A percentile compares a stretch with the other conserved stretches of the same genome.
phyloP scores from a whole-genome alignment of 2,113 vertebrate species.

The Cariama cristata region DNA sequence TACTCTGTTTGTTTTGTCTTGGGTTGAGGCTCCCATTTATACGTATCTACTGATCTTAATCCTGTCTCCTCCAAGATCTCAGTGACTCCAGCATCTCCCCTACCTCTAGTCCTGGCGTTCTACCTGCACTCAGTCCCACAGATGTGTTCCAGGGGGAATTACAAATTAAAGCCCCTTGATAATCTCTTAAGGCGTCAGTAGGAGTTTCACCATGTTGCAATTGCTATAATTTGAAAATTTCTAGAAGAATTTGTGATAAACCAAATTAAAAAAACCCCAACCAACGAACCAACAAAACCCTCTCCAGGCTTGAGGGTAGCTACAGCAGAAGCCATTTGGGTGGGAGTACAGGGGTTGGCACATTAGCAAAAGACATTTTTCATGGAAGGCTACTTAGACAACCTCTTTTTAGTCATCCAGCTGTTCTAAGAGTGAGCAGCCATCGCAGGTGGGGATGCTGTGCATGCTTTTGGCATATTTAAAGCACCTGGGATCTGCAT shows the following conservation, averaged over 20 bases:
- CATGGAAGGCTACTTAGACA: slow-evolving; percentile 13
- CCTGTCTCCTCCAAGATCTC: not conserved
- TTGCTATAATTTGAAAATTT: not conserved
- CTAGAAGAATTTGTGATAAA: not conserved
- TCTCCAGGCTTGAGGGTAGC: not conserved
- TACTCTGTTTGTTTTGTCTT: not conserved
- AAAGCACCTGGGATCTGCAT: slow-evolving; percentile 65
- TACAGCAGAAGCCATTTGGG: slow-evolving; percentile 7
- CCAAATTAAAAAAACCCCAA: not conserved
- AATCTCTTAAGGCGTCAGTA: not conserved
- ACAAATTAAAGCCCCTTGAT: not conserved
- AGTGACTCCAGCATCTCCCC: not conserved
- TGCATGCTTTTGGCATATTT: slow-evolving; percentile 3
- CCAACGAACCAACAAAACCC: not conserved
- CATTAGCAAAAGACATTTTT: slow-evolving; percentile 31
- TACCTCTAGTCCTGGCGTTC: not conserved
- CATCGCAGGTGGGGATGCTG: slow-evolving; percentile 51
- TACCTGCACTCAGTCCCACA: not conserved
- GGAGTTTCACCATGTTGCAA: not conserved
- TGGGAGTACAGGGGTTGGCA: not conserved
- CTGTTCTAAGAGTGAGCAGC: slow-evolving; percentile 27
- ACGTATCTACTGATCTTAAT: not conserved
- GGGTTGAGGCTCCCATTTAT: not conserved
- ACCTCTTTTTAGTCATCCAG: slow-evolving; percentile 24
- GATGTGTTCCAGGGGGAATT: not conserved